A percentile compares a stretch with the other conserved stretches of the same genome.
phyloP scores from a whole-genome alignment of 2,888 invertebrate species.

The Cerceris ruficornis region DNA sequence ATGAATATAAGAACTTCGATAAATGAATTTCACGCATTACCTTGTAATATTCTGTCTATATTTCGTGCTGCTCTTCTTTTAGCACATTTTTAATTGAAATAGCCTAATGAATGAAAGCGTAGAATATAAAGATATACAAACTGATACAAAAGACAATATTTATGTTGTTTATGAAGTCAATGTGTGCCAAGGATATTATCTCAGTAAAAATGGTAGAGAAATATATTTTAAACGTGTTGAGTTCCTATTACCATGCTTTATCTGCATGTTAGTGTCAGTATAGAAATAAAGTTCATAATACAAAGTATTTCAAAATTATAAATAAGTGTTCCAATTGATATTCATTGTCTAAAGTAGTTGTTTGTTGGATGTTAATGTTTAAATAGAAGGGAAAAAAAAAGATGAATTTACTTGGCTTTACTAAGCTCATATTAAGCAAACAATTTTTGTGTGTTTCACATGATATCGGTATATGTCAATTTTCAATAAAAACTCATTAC shows the following conservation, averaged over 20 bases:
- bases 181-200: conserved; percentile 45
- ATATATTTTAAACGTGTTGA: conserved; percentile 46
- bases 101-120: conserved; percentile 44
- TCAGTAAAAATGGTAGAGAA: conserved; percentile 21
- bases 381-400: conserved; percentile 4
- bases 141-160: conserved; percentile 8
- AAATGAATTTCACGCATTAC: background rate
- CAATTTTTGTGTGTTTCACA: conserved; percentile 5
- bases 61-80: conserved; percentile 8
- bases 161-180: conserved; percentile 28
- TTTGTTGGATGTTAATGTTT: background rate
- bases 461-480: conserved; percentile 37
- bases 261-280: conserved; percentile 29
- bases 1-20: conserved; percentile 5
- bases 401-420: conserved; percentile 38
- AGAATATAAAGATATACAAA: conserved; percentile 17
- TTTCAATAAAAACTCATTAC: conserved; percentile 26
- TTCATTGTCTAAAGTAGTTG: background rate
- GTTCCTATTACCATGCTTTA: conserved; percentile 50
- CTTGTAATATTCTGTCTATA: conserved; percentile 18
- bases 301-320: conserved; percentile 9
- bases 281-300: conserved; percentile 19
- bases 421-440: conserved; percentile 22
- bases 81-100: conserved; percentile 41
- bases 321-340: background rate